Evolutionary conservation across 2,113 vertebrate species (phyloP).

Genomic region (Jaculus jaculus): DNA sequence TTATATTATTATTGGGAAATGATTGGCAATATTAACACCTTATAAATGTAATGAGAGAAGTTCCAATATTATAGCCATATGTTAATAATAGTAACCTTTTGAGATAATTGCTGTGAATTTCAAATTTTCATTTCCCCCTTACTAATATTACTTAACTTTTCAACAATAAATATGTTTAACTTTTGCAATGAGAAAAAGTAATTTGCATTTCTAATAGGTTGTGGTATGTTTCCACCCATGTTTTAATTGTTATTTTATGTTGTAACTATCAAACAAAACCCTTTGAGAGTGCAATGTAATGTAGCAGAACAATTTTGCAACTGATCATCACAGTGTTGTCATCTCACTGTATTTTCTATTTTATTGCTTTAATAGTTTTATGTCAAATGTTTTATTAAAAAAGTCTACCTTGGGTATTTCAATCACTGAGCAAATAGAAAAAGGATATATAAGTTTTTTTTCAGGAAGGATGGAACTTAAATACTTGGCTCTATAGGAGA

Average conservation of each 20-base stretch:
- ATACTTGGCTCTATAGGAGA: constrained; percentile 13
- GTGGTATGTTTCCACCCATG: constrained; percentile 8
- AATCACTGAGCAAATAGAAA: constrained; percentile 16
- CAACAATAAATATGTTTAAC: constrained; percentile 4
- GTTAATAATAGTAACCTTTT: background rate
- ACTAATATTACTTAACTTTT: background rate
- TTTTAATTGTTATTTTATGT: constrained; percentile 43
- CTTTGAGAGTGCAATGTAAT: constrained; percentile 35
- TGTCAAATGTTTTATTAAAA: constrained; percentile 55
- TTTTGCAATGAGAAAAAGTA: constrained; percentile 29
- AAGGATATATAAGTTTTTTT: background rate
- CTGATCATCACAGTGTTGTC: constrained; percentile 44
- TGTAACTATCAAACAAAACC: constrained; percentile 47
- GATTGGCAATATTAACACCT: background rate
- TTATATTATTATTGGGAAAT: background rate
- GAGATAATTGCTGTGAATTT: background rate
- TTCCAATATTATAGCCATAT: background rate
- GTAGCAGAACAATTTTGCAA: constrained; percentile 9
- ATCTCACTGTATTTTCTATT: constrained; percentile 42
- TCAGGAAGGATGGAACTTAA: constrained; percentile 21
- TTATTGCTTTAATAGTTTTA: constrained; percentile 68
- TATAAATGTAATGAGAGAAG: background rate
- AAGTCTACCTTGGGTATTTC: constrained; percentile 40
- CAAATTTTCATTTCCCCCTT: background rate
- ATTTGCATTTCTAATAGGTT: constrained; percentile 48